Conservation (phyloP, 2,113 vertebrate genomes). For the Spea multiplicata region DNA sequence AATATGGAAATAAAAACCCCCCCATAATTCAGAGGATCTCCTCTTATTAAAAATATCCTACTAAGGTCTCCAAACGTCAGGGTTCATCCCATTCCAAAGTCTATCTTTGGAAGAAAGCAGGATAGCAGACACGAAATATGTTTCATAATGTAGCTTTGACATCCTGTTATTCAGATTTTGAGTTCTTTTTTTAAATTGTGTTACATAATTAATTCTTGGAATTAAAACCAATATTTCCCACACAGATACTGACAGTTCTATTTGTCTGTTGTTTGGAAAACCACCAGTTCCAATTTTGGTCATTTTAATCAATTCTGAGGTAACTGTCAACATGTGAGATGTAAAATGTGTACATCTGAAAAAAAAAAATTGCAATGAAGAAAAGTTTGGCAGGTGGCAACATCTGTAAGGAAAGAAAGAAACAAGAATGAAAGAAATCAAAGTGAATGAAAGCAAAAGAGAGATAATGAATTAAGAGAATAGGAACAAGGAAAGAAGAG, state of each 20-base stretch:
- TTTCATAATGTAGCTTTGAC: background rate
- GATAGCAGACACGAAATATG: background rate
- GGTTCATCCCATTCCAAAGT: background rate
- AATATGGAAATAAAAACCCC: background rate
- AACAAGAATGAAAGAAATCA: no score
- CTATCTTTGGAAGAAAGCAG: background rate
- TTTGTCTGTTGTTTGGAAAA: conserved; percentile 4
- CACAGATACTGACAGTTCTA: conserved; percentile 2
- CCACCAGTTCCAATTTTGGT: conserved; percentile 3
- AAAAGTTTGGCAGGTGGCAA: background rate
- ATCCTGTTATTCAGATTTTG: background rate
- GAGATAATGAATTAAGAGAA: background rate
- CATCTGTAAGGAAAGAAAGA: no score
- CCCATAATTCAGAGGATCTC: background rate
- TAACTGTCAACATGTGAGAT: background rate
- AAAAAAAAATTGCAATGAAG: background rate
- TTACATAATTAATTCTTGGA: background rate
- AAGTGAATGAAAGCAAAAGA: no score
- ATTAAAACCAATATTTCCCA: background rate
- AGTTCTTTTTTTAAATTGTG: background rate
- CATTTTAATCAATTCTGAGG: background rate
- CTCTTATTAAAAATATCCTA: background rate
- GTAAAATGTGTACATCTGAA: background rate
- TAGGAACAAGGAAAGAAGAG: background rate
- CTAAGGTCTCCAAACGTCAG: background rate